Evolutionary conservation across 2,888 invertebrate genomes (phyloP).

Genomic region (Eristalinus aeneus): DNA sequence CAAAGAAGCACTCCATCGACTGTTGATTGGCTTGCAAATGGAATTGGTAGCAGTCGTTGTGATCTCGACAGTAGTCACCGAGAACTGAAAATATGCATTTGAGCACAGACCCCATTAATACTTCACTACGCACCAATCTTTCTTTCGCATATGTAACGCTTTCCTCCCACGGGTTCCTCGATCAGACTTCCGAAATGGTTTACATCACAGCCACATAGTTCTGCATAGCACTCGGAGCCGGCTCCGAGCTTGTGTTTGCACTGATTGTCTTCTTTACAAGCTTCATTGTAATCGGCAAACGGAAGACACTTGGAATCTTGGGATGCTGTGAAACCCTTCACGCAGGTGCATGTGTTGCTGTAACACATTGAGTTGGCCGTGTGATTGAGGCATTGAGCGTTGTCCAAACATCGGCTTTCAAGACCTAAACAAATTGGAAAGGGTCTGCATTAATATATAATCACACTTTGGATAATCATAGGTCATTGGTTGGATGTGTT

Average conservation of each 20-base stretch:
- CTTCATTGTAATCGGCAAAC: slow-evolving; percentile 62
- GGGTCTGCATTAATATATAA: no score
- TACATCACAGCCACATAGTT: slow-evolving; percentile 72
- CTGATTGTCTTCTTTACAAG: slow-evolving; percentile 72
- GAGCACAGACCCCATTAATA: not conserved
- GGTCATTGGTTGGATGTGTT: not conserved
- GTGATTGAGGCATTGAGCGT: slow-evolving; percentile 72
- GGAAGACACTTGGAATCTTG: slow-evolving; percentile 67
- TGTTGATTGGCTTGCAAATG: slow-evolving; percentile 66
- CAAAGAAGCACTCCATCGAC: slow-evolving; percentile 72
- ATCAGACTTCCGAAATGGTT: slow-evolving; percentile 61
- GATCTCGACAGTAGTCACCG: slow-evolving; percentile 73
- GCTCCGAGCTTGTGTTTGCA: slow-evolving; percentile 72
- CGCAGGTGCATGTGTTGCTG: slow-evolving; percentile 71
- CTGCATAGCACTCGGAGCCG: slow-evolving; percentile 72
- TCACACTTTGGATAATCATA: not conserved
- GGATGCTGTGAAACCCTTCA: slow-evolving; percentile 55
- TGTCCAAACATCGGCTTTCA: slow-evolving; percentile 35
- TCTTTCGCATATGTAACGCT: slow-evolving; percentile 43
- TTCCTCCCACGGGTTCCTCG: slow-evolving; percentile 23
- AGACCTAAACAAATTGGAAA: slow-evolving; percentile 30
- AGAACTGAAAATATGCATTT: slow-evolving; percentile 34
- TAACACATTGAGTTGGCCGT: slow-evolving; percentile 63
- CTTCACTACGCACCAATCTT: slow-evolving; percentile 46
- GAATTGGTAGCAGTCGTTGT: slow-evolving; percentile 73